A percentile compares a stretch with the other conserved stretches of the same genome.
Evolutionary conservation across 2,888 invertebrate species (phyloP).

Genomic region (Phoenoteleia sp.): DNA sequence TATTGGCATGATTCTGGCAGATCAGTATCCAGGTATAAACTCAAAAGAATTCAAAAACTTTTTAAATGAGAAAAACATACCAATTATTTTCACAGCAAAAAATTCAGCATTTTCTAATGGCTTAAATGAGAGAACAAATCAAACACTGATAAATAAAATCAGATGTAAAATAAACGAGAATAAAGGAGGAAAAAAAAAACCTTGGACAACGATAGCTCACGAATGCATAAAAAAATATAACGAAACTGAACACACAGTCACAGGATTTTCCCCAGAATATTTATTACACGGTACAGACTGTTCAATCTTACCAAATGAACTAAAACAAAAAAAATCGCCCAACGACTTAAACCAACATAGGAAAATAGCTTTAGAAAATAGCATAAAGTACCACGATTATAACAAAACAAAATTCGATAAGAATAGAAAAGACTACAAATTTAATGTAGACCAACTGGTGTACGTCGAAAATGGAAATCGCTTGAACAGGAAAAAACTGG

Average conservation of each 20-base stretch:
- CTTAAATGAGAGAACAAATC: background rate
- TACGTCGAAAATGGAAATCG: slow-evolving; percentile 79
- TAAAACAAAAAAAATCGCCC: slow-evolving; percentile 61
- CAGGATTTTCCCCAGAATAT: slow-evolving; percentile 76
- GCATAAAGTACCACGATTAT: slow-evolving; percentile 75
- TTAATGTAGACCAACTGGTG: slow-evolving; percentile 78
- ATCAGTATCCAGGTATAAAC: slow-evolving; percentile 23
- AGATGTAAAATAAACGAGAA: slow-evolving; percentile 66
- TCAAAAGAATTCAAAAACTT: slow-evolving; percentile 10
- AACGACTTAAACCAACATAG: slow-evolving; percentile 65
- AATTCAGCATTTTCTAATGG: slow-evolving; percentile 1
- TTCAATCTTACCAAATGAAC: slow-evolving; percentile 60
- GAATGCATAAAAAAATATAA: slow-evolving; percentile 76
- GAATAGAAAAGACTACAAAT: slow-evolving; percentile 75
- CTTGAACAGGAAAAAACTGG: slow-evolving; percentile 79
- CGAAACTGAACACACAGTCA: slow-evolving; percentile 76
- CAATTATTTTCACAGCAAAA: background rate
- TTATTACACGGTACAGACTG: slow-evolving; percentile 75
- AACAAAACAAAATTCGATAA: slow-evolving; percentile 78
- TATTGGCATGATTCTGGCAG: background rate
- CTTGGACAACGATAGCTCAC: slow-evolving; percentile 58
- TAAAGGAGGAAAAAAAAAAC: slow-evolving; percentile 23
- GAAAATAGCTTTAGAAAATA: slow-evolving; percentile 74
- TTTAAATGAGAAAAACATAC: background rate
- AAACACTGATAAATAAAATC: slow-evolving; percentile 54